Percentiles rank a stretch among this genome's conserved stretches.
Evolutionary conservation across 2,797 vertebrate species (phyloP).

Genomic region (Poeciliopsis infans): DNA sequence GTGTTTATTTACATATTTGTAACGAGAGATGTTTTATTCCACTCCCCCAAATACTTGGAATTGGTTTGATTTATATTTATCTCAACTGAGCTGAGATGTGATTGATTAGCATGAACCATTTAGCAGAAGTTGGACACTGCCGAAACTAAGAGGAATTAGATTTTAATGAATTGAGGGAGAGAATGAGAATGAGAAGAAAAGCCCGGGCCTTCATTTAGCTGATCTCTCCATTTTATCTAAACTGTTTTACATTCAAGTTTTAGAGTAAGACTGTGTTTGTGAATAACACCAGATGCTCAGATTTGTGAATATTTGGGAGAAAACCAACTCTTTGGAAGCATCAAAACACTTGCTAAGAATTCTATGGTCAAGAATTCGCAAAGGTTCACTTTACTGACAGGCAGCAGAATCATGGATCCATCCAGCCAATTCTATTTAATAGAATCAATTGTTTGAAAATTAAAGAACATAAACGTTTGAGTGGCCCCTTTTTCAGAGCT

Average conservation of each 20-base stretch:
- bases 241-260: not conserved
- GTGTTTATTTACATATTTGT: slow-evolving; percentile 5
- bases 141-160: not conserved
- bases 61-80: slow-evolving; percentile 3
- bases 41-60: slow-evolving; percentile 2
- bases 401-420: not conserved
- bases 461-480: not conserved
- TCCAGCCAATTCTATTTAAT: not conserved
- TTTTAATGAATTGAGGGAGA: not conserved
- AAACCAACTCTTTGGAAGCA: not conserved
- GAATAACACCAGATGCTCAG: not conserved
- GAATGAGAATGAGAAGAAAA: not conserved
- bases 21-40: not conserved
- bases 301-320: not conserved
- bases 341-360: not conserved
- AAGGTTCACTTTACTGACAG: not conserved
- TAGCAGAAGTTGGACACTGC: not conserved
- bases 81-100: not conserved
- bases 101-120: not conserved
- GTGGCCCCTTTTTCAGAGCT: not conserved
- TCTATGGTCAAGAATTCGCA: not conserved
- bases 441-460: not conserved
- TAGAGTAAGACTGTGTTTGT: not conserved
- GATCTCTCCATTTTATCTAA: not conserved
- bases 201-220: not conserved